Conservation (phyloP, 2,113 vertebrate species). For the Calypte anna region DNA sequence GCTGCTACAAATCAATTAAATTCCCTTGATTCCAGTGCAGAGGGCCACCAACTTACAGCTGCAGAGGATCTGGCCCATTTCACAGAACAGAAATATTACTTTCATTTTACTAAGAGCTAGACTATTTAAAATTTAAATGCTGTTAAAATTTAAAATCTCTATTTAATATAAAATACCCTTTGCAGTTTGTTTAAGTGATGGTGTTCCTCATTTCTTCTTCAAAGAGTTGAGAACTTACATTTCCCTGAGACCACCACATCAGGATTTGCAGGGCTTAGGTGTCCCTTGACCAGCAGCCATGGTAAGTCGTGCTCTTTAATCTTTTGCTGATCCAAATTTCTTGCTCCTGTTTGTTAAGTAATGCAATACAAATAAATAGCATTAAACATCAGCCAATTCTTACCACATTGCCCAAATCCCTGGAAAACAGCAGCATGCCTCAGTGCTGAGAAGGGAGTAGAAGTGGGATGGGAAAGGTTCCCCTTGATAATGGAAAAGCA, state of each 20-base stretch:
- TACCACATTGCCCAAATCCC: not conserved
- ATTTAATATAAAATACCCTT: slow-evolving; percentile 29
- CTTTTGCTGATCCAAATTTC: not conserved
- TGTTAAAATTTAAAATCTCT: slow-evolving; percentile 27
- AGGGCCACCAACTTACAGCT: not conserved
- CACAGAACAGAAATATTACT: not conserved
- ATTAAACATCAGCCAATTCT: not conserved
- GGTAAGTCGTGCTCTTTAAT: not conserved
- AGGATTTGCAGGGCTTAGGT: not conserved
- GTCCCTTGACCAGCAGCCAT: not conserved
- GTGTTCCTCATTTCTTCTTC: not conserved
- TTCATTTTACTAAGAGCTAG: not conserved
- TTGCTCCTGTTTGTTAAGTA: not conserved
- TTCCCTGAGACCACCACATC: rapidly evolving
- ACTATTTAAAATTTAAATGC: slow-evolving; percentile 41
- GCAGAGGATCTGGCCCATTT: not conserved
- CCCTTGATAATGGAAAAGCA: not conserved
- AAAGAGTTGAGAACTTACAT: not conserved
- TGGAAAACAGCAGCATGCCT: not conserved
- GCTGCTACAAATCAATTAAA: slow-evolving; percentile 43
- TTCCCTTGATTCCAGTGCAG: not conserved
- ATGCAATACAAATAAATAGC: not conserved
- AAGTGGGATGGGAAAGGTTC: not conserved
- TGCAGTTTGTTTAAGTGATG: not conserved
- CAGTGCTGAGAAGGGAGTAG: not conserved